phyloP scores from a whole-genome alignment of 2,888 invertebrate species.

The Tenthredo amoena region DNA sequence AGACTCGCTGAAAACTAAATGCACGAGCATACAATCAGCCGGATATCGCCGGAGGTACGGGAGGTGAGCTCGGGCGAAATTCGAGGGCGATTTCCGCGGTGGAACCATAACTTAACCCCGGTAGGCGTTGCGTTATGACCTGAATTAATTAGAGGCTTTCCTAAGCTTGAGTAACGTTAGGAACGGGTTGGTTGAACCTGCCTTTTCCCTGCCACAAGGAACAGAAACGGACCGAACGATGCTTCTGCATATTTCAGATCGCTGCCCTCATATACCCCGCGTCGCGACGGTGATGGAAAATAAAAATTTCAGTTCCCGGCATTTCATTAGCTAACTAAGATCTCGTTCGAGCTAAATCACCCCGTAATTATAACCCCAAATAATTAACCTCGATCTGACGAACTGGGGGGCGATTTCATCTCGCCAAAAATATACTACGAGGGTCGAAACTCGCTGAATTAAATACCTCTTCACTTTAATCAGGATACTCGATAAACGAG shows the following conservation, averaged over 20 bases:
- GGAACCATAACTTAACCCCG: slow-evolving; percentile 41
- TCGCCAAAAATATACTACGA: too few relatives aligned
- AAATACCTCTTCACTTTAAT: too few relatives aligned
- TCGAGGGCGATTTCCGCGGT: slow-evolving; percentile 14
- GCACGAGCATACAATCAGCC: not conserved
- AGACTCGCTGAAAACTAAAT: not conserved
- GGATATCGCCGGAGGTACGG: not conserved
- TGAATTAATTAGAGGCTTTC: slow-evolving; percentile 43
- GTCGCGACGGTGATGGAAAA: not conserved
- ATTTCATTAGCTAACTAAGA: not conserved
- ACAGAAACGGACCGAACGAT: not conserved
- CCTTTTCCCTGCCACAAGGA: slow-evolving; percentile 38
- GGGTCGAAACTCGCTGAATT: too few relatives aligned
- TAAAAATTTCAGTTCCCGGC: not conserved
- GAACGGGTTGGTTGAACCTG: slow-evolving; percentile 28
- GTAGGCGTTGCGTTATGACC: slow-evolving; percentile 46
- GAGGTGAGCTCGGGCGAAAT: not conserved
- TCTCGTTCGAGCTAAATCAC: too few relatives aligned
- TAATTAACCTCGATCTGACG: too few relatives aligned
- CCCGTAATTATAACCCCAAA: too few relatives aligned
- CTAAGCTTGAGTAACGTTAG: slow-evolving; percentile 41
- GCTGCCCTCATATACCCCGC: not conserved
- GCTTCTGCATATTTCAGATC: slow-evolving; percentile 14
- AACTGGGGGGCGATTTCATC: too few relatives aligned
- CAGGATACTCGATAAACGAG: too few relatives aligned